Evolutionary conservation across 1,140 invertebrate species (phyloP), one percentile per base, ranked within the genome.

Genomic region (Drosophila tropicalis): DNA sequence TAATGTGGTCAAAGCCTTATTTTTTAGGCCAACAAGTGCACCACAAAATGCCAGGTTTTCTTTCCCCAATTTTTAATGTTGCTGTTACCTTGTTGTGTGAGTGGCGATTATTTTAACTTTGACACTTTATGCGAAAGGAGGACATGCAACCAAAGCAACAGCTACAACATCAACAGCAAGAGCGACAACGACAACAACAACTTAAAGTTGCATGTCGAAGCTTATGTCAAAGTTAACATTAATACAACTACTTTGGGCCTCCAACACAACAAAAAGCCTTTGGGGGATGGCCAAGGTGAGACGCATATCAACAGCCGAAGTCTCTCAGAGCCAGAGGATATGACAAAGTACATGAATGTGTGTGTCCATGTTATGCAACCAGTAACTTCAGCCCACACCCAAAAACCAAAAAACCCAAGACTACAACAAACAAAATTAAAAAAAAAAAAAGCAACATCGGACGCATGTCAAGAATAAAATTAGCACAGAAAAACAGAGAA

Each of bases 191-290:
- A 44, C 19, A 67, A 66, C 60, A 51, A 39, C 54, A 70, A 61
- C 76, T 69, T 39, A 87, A 85, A 72, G 79, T 83, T 89, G 83
- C 84, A 89, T 87, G 84, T 87, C 78, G 60, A 54, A 36, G 77
- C 84, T 89, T 89, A 84, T 87, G 84, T 87, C 84, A 89, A 89
- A 89, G 76, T 78, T 81, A 89, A 87, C 84, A 89, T 87, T 81
- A 87, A 87, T 87, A 87, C 84, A 78, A 86, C 81, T 81, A 78
- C 73, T 85, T 85, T 85, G 81, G 60, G 77, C 81, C 76, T 72
- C 76, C 76, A 79, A 74, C 22, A 51, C 67, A 63, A 74, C 66
- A 67, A 19, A 25, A 17, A 7, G 44, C 62, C 70, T 64, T 60
- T 47, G 57, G 41, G 34, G 15, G 64, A 29, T 17, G 68, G 69